phyloP scores from a whole-genome alignment of 37 sponge, comb jelly and placozoan genomes.

The Crambe crambe region DNA sequence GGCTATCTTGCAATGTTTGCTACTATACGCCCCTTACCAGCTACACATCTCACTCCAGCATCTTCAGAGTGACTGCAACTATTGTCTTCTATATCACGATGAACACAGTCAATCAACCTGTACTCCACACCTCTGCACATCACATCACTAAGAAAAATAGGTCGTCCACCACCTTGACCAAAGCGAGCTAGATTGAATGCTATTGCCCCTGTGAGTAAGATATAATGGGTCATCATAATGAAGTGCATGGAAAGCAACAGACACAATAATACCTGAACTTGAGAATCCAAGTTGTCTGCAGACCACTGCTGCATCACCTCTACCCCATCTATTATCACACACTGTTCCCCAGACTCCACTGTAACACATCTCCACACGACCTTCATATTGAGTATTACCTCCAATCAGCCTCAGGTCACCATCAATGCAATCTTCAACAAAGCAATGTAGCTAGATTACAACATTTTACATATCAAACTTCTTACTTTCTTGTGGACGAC shows the following conservation, averaged over 20 bases:
- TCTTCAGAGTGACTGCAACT: conserved; percentile 47
- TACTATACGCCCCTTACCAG: too few relatives aligned
- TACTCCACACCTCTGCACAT: conserved; percentile 12
- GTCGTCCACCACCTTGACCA: background rate
- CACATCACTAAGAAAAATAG: background rate
- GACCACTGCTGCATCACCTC: background rate
- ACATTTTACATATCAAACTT: background rate
- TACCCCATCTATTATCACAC: too few relatives aligned
- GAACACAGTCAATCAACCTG: conserved; percentile 23
- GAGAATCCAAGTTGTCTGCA: too few relatives aligned
- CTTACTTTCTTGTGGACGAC: background rate
- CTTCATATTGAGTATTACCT: background rate
- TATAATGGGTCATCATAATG: background rate
- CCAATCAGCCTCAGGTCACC: too few relatives aligned
- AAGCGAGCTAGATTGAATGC: background rate
- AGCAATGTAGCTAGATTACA: background rate
- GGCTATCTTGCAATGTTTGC: too few relatives aligned
- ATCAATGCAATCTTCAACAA: background rate
- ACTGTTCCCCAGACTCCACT: too few relatives aligned
- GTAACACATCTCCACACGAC: too few relatives aligned
- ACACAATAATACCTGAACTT: background rate
- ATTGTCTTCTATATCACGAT: background rate
- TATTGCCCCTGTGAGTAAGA: conserved; percentile 1
- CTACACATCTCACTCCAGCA: conserved; percentile 25
- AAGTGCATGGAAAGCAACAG: background rate